phyloP scores from a whole-genome alignment of 1,140 invertebrate genomes.

The Xylocopa sonorina region DNA sequence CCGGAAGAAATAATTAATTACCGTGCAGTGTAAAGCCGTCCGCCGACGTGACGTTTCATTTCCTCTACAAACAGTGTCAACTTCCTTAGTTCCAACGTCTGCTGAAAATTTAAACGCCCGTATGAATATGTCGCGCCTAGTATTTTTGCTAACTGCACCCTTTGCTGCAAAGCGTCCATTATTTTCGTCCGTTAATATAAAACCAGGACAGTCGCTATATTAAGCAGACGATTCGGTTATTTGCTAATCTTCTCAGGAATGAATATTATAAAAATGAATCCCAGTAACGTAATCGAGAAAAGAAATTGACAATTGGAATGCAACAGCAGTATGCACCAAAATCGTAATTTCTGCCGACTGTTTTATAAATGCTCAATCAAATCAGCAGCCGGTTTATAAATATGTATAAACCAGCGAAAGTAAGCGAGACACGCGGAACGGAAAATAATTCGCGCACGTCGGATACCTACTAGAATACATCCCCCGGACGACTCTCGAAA shows the following conservation, averaged over 20 bases:
- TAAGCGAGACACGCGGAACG: background rate
- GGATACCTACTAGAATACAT: background rate
- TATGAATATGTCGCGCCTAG: conserved; percentile 35
- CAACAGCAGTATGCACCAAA: no score
- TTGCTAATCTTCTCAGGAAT: no score
- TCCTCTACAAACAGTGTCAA: conserved; percentile 25
- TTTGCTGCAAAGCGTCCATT: background rate
- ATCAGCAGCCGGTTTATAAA: background rate
- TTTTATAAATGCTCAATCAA: background rate
- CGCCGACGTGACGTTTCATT: conserved; percentile 27
- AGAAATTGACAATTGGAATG: no score
- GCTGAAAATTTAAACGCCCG: conserved; percentile 35
- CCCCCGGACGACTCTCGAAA: background rate
- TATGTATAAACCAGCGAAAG: background rate
- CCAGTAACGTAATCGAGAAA: no score
- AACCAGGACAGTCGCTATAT: no score
- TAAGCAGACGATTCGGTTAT: no score
- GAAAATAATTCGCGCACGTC: background rate
- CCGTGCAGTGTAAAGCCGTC: background rate
- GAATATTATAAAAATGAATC: no score
- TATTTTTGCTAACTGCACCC: conserved; percentile 9
- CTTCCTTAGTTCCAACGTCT: conserved; percentile 8
- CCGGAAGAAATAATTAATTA: conserved; percentile 27
- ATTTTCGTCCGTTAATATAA: conserved; percentile 23
- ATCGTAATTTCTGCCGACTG: background rate